A percentile compares a stretch with the other conserved stretches of the same genome.
Conservation (phyloP, 2,113 vertebrate species). For the Parus major region DNA sequence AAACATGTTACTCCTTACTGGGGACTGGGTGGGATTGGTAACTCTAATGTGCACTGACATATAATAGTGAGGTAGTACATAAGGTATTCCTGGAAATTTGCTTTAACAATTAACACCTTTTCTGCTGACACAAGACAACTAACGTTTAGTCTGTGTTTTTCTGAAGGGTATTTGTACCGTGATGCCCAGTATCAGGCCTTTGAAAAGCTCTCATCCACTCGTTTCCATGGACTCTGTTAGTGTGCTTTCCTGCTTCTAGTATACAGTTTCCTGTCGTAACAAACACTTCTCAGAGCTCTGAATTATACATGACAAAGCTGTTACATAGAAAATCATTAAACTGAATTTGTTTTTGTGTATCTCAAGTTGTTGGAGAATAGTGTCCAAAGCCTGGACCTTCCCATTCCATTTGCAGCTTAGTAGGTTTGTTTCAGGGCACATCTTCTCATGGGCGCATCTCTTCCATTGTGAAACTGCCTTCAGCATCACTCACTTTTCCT, state of each 20-base stretch:
- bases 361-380: neutral
- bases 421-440: neutral
- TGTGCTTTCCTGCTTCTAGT: conserved; percentile 26
- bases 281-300: neutral
- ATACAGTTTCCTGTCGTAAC: conserved; percentile 7
- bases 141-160: neutral
- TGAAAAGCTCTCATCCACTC: neutral
- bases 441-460: neutral
- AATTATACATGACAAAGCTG: neutral
- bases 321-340: neutral
- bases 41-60: neutral
- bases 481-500: neutral
- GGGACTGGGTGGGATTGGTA: neutral
- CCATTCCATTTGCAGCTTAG: neutral
- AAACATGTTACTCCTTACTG: neutral
- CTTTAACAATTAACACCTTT: neutral
- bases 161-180: conserved; percentile 5
- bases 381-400: neutral
- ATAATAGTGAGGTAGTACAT: neutral
- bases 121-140: neutral
- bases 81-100: neutral
- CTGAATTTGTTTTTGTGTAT: neutral
- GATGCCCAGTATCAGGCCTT: neutral
- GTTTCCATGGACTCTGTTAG: neutral
- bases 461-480: neutral